Base-by-base conservation (phyloP, 2,888 invertebrate species). In the Dioctria rufipes region DNA sequence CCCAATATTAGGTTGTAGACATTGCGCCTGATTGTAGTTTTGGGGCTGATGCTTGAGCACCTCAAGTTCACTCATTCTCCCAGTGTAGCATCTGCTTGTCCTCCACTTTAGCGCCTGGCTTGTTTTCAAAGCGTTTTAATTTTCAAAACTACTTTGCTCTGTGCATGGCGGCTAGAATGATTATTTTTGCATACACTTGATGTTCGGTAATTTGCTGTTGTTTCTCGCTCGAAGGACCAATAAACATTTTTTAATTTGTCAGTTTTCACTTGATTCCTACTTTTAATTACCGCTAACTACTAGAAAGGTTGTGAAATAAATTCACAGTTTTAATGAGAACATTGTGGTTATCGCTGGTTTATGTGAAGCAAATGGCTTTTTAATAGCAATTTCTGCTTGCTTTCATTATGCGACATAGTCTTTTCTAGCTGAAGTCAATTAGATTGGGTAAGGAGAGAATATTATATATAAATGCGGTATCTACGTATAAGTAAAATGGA, bases 351-450 rank as follows among this genome's bases (percentile, higher is more conserved):
- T 75, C 60, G 60, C 8, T 1, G 39, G 40, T n/a, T n/a, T 60
- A 75, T 75, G 58, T 60, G 60, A 42, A 6, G 42, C 60, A 60
- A 75, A 75, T 75, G 60, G 73, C 42, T 60, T 75, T 75, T 75
- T 75, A 75, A 75, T 75, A 60, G 73, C 60, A 60, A 75, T 75
- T 58, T 42, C 40, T 75, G 60, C 25, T 25, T 25, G 25, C 25
- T 75, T 75, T 75, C 73, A 4, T 75, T 60, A 60, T 42, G 60
- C 25, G 6, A 6, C 63, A 63, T 3, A 6, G 37, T 37, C 6
- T 60, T 2, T 6, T 60, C 25, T 60, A 6, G 3, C 6, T 6
- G n/a, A 60, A 13, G 60, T 3, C 4, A 13, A 8, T 37, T 63
- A 9, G 63, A 63, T 37, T 9, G 63, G 61, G 25, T 9, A 37